These are phyloP conservation scores for Forbesichthys agassizii DNA, from an alignment of 2,113 vertebrate species.

Conservation along the genomic window DNA sequence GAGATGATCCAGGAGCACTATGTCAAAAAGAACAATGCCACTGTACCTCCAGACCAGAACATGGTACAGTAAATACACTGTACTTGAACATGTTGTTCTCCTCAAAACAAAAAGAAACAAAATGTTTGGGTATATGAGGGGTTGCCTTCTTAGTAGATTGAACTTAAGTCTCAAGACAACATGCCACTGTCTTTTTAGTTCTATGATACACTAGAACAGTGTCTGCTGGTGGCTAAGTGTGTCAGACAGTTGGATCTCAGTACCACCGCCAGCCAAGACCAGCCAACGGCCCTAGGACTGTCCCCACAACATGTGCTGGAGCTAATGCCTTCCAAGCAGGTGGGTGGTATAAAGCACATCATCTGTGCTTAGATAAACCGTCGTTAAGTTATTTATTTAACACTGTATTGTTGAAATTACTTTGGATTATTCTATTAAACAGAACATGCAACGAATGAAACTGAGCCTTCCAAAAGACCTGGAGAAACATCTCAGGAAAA, in stretches of 20 bases:
- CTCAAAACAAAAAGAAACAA: no score
- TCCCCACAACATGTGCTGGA: conserved; percentile 69
- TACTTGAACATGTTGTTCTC: background rate
- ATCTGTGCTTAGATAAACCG: background rate
- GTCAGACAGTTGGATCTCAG: conserved; percentile 70
- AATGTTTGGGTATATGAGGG: background rate
- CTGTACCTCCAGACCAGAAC: conserved; percentile 69
- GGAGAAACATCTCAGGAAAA: conserved; percentile 81
- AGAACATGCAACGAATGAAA: conserved; percentile 80
- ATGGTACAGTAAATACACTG: conserved; percentile 62
- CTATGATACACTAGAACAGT: conserved; percentile 78
- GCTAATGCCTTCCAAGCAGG: conserved; percentile 76
- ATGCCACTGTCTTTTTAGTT: conserved; percentile 65
- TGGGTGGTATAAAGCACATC: conserved; percentile 23
- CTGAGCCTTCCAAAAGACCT: conserved; percentile 73
- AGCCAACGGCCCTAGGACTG: conserved; percentile 72
- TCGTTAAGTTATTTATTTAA: no score
- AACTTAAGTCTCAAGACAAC: background rate
- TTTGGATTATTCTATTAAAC: background rate
- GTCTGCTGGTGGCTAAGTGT: conserved; percentile 78
- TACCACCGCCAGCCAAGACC: conserved; percentile 38
- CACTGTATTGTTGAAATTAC: background rate
- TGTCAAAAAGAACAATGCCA: conserved; percentile 68
- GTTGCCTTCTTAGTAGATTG: background rate
- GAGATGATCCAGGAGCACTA: conserved; percentile 81